phyloP scores from a whole-genome alignment of 2,113 vertebrate genomes.

The Pterocles burchelli region DNA sequence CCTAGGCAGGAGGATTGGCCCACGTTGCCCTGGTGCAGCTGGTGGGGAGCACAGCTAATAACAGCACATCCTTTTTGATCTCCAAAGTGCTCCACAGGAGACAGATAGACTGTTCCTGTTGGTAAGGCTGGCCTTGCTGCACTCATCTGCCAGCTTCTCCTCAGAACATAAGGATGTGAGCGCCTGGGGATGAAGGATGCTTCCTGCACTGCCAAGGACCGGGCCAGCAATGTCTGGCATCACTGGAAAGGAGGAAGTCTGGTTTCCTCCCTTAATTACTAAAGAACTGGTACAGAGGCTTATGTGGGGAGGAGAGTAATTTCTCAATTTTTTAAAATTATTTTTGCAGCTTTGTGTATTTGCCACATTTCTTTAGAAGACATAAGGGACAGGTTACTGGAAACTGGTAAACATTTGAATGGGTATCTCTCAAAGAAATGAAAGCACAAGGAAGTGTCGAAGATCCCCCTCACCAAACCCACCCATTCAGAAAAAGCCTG shows the following conservation, averaged over 20 bases:
- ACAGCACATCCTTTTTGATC: neutral
- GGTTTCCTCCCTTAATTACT: conserved; percentile 72
- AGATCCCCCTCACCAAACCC: neutral
- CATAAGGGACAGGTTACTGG: neutral
- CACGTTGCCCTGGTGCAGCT: neutral
- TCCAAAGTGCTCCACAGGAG: neutral
- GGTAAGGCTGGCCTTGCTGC: conserved; percentile 27
- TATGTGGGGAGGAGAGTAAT: conserved; percentile 5
- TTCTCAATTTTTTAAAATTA: neutral
- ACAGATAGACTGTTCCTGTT: neutral
- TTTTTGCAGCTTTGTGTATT: neutral
- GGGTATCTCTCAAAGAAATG: neutral
- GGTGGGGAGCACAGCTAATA: neutral
- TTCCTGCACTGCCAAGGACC: conserved; percentile 56
- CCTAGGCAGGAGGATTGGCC: neutral
- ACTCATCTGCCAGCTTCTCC: conserved; percentile 65
- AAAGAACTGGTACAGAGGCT: conserved; percentile 30
- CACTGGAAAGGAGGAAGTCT: conserved; percentile 69
- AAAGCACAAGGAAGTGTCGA: neutral
- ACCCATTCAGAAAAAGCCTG: conserved; percentile 1
- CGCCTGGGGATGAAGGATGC: neutral
- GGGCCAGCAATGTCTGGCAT: neutral
- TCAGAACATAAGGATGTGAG: conserved; percentile 53
- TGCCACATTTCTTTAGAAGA: neutral
- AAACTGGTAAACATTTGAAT: neutral